Conservation (phyloP, 2,113 vertebrate species). For the Nyctibius bracteatus region DNA sequence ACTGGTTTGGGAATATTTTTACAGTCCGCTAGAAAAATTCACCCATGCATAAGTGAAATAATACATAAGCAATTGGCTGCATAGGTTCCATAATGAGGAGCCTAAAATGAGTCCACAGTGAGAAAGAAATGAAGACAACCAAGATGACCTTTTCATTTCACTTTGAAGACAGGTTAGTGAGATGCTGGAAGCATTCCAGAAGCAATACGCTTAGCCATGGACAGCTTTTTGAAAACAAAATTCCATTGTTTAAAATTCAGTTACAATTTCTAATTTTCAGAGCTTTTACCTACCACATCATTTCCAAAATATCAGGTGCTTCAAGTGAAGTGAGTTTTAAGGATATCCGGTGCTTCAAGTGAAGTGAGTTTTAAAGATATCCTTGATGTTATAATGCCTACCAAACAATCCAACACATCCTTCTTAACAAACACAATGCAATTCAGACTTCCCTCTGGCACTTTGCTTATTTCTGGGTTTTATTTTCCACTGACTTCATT, state of each 20-base stretch:
- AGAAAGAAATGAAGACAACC: background rate
- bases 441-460: background rate
- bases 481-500: background rate
- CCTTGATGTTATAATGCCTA: background rate
- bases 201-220: accelerated
- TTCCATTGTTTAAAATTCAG: background rate
- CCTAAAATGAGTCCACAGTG: background rate
- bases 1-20: accelerated
- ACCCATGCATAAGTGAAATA: accelerated
- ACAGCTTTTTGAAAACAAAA: background rate
- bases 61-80: background rate
- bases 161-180: background rate
- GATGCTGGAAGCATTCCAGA: background rate
- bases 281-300: background rate
- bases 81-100: background rate
- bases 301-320: background rate
- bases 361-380: background rate
- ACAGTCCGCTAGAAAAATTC: background rate
- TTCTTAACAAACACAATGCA: background rate
- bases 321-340: background rate
- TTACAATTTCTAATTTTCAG: background rate
- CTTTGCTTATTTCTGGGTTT: background rate
- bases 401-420: background rate
- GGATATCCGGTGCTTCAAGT: background rate
- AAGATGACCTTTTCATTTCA: background rate